These are phyloP conservation scores for Geodia barretti DNA, from an alignment of 37 sponge, comb jelly and placozoan genomes.

Conservation along the genomic window DNA sequence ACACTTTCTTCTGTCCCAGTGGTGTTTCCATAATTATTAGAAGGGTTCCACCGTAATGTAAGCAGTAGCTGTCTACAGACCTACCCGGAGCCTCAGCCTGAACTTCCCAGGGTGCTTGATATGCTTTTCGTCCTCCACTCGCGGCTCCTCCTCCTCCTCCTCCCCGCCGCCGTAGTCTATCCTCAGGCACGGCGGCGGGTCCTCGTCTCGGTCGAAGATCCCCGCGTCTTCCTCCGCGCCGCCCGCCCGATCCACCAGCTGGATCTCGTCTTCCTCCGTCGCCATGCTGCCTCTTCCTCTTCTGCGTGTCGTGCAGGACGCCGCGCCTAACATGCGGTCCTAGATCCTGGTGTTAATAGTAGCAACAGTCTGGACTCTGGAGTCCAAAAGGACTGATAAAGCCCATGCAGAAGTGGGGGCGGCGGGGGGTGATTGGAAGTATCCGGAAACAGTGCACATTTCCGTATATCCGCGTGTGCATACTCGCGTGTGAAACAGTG, in stretches of 20 bases:
- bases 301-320: background rate
- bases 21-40: too few relatives aligned
- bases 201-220: background rate
- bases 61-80: too few relatives aligned
- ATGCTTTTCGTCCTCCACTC: conserved; percentile 25
- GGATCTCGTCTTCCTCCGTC: conserved; percentile 6
- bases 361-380: too few relatives aligned
- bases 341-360: background rate
- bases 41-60: too few relatives aligned
- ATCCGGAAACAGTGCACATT: too few relatives aligned
- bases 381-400: too few relatives aligned
- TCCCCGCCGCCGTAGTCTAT: background rate
- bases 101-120: background rate
- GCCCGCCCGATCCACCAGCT: background rate
- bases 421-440: too few relatives aligned
- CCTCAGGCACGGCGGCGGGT: background rate
- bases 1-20: too few relatives aligned
- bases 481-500: too few relatives aligned
- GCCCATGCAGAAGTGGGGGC: too few relatives aligned
- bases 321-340: background rate
- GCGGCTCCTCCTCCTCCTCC: background rate
- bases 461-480: too few relatives aligned
- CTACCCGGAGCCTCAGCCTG: background rate
- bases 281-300: background rate
- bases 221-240: background rate